These are phyloP conservation scores for Astreopora myriophthalma DNA, from an alignment of 64 coral and sea anemone genomes.

Conservation along the genomic window DNA sequence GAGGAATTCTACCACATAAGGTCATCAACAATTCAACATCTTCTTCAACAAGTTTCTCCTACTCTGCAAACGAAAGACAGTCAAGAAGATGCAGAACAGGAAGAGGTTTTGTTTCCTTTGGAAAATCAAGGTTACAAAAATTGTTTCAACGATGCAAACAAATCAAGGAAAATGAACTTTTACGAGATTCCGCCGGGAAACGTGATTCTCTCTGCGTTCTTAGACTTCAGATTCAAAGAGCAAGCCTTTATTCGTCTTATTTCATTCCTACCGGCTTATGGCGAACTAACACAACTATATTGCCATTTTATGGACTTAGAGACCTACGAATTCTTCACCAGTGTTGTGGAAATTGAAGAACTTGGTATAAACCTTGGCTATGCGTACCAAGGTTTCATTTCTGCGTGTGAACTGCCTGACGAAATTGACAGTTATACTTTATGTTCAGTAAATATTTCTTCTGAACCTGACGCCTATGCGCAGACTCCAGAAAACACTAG, in stretches of 20 bases:
- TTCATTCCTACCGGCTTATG: conserved; percentile 19
- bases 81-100: not conserved
- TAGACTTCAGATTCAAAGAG: conserved; percentile 9
- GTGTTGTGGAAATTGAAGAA: conserved; percentile 28
- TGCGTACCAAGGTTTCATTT: conserved; percentile 22
- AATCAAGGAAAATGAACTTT: not conserved
- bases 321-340: not conserved
- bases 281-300: not conserved
- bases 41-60: not conserved
- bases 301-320: conserved; percentile 20
- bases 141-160: not conserved
- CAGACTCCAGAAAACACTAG: not conserved
- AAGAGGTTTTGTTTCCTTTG: not conserved
- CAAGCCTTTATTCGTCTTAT: conserved; percentile 23
- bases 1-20: not conserved
- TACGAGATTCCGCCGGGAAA: conserved; percentile 39
- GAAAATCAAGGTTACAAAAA: not conserved
- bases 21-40: not conserved
- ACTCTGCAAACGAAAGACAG: not conserved
- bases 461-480: not conserved
- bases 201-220: conserved; percentile 46
- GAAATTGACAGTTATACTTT: conserved; percentile 17
- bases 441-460: conserved; percentile 19
- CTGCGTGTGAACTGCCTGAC: conserved; percentile 19
- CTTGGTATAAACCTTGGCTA: conserved; percentile 27